phyloP scores from a whole-genome alignment of 1,140 invertebrate genomes.

The Saxidomus purpurata region DNA sequence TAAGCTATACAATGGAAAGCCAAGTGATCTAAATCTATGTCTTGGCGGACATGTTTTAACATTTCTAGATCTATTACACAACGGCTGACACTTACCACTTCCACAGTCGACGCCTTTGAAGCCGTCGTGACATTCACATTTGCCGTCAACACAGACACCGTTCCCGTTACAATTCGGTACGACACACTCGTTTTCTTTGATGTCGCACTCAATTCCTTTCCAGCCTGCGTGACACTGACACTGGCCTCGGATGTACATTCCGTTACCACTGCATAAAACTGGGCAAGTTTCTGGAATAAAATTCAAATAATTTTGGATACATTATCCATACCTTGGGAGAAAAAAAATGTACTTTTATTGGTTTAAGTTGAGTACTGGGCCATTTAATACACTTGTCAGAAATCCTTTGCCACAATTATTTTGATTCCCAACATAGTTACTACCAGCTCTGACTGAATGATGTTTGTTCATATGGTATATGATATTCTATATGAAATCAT shows the following conservation, averaged over 20 bases:
- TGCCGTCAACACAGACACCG: slow-evolving; percentile 85
- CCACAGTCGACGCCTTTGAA: slow-evolving; percentile 85
- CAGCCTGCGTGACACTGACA: slow-evolving; percentile 85
- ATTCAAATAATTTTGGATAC: background rate
- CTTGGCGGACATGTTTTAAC: background rate
- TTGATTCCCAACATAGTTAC: too few species aligned
- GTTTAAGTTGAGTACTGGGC: too few species aligned
- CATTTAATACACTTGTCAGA: background rate
- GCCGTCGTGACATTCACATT: slow-evolving; percentile 85
- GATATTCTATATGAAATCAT: too few species aligned
- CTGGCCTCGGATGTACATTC: slow-evolving; percentile 82
- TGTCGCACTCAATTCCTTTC: slow-evolving; percentile 86
- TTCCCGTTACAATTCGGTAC: slow-evolving; percentile 85
- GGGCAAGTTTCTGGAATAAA: slow-evolving; percentile 90
- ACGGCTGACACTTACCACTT: slow-evolving; percentile 78
- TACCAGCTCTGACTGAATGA: too few species aligned
- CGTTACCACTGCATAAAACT: slow-evolving; percentile 87
- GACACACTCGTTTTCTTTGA: slow-evolving; percentile 82
- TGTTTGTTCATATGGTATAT: too few species aligned
- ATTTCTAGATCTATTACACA: background rate
- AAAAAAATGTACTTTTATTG: too few species aligned
- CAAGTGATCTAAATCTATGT: background rate
- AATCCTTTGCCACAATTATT: too few species aligned
- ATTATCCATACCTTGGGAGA: background rate
- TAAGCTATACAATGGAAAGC: background rate